These are phyloP conservation scores for Lathronympha strigana DNA, from an alignment of 2,888 invertebrate genomes.

Conservation along the genomic window DNA sequence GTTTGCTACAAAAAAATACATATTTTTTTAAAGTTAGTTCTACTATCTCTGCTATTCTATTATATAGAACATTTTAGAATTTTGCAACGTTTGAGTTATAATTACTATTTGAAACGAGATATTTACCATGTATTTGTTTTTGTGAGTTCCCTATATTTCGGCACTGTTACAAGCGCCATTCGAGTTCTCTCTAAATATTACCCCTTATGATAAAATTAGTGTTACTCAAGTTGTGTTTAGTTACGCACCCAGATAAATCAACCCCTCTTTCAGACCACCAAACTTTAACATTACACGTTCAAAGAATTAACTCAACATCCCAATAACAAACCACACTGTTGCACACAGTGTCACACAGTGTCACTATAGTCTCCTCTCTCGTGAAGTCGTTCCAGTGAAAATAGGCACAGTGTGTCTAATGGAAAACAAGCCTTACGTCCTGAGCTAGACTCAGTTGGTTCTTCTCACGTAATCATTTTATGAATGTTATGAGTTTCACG, in stretches of 20 bases:
- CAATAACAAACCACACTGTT: background rate
- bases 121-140: no score
- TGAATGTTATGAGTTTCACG: slow-evolving; percentile 69
- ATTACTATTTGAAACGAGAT: no score
- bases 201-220: no score
- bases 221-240: background rate
- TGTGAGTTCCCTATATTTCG: no score
- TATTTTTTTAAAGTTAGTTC: no score
- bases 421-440: slow-evolving; percentile 41
- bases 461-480: slow-evolving; percentile 73
- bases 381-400: background rate
- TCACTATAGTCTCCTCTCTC: background rate
- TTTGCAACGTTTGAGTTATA: no score
- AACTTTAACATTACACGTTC: slow-evolving; percentile 18
- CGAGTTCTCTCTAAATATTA: no score
- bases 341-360: slow-evolving; percentile 34
- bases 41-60: no score
- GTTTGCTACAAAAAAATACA: no score
- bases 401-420: slow-evolving; percentile 33
- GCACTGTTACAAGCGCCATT: no score
- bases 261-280: slow-evolving; percentile 10
- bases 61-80: no score
- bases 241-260: background rate
- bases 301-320: slow-evolving; percentile 24
- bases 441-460: slow-evolving; percentile 51